Evolutionary conservation across 2,888 invertebrate species (phyloP).

Genomic region (Yponomeuta malinellus): DNA sequence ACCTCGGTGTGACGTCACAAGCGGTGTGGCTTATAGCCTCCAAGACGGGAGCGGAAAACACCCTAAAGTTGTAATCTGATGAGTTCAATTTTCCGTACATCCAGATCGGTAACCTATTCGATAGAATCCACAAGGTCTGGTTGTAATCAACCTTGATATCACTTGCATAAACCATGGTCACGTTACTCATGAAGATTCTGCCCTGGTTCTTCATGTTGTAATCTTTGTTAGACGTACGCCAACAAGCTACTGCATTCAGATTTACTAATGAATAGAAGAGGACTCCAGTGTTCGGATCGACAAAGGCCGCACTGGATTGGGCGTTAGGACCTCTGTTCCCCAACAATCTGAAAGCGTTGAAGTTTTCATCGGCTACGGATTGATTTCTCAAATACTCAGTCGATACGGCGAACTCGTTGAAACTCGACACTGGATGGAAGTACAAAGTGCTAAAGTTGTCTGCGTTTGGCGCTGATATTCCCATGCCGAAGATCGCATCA

Average conservation of each 20-base stretch:
- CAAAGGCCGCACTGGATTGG: conserved; percentile 83
- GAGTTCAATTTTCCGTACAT: conserved; percentile 79
- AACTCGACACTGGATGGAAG: conserved; percentile 87
- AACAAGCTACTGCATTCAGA: conserved; percentile 85
- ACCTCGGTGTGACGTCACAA: conserved; percentile 78
- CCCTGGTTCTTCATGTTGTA: conserved; percentile 83
- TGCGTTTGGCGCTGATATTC: conserved; percentile 77
- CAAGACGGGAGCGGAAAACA: conserved; percentile 79
- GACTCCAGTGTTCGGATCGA: conserved; percentile 82
- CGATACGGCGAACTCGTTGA: conserved; percentile 84
- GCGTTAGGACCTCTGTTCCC: conserved; percentile 83
- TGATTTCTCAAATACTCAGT: conserved; percentile 80
- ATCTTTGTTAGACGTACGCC: conserved; percentile 81
- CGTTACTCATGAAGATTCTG: conserved; percentile 81
- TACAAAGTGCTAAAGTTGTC: conserved; percentile 83
- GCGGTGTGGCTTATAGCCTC: conserved; percentile 84
- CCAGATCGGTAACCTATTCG: conserved; percentile 82
- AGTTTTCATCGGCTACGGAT: conserved; percentile 71
- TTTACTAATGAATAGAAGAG: conserved; percentile 85
- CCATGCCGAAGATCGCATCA: conserved; percentile 86
- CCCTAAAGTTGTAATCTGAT: conserved; percentile 81
- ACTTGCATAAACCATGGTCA: conserved; percentile 84
- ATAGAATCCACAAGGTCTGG: conserved; percentile 83
- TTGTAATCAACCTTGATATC: conserved; percentile 85
- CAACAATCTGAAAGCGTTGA: conserved; percentile 79